Base-by-base conservation (phyloP, 1,140 invertebrate genomes). In the Meloidogyne exigua region DNA sequence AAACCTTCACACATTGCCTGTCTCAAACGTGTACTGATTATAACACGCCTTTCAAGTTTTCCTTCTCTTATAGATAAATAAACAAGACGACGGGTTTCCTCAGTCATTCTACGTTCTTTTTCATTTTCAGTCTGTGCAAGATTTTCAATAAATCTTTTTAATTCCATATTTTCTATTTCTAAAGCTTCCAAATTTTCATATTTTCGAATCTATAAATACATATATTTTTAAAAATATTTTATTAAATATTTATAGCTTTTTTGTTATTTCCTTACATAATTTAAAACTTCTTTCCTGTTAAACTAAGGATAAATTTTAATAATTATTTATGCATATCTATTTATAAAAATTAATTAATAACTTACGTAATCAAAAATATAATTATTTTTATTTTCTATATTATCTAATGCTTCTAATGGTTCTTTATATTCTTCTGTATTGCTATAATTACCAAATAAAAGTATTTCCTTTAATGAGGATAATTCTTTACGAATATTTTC, bases 41-140 rank as follows among this genome's bases (percentile, higher is more conserved):
- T 57, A 7, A 69, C 32, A 26, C 72, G 75, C 32, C 81, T 65
- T 66, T 81, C 82, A 32, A 78, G 26, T 62, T 73, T 66, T 3
- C 26, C 36, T 36, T 81, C 68, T 76, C 73, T 39, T n/a, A 82
- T 84, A 23, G 68, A 75, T 25, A 82, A 69, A 76, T 76, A 80
- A 4, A 82, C 67, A 26, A 82, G 42, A 68, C 82, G 83, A 23
- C 82, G 69, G 23, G 81, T 65, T 15, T 68, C 79, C 28, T 82
- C 81, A 36, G 81, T 83, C 64, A 82, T 83, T 66, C 81, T 26
- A 15, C 81, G 82, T 57, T 84, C 83, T 42, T 66, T 57, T 68
- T 82, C 83, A 68, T 72, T 65, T 12, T 80, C 82, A n/a, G 28
- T 74, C 57, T 72, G 49, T 18, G 57, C 49, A 26, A 82, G 69